Base-by-base conservation (phyloP, 1,140 invertebrate genomes). In the Papilio glaucus region DNA sequence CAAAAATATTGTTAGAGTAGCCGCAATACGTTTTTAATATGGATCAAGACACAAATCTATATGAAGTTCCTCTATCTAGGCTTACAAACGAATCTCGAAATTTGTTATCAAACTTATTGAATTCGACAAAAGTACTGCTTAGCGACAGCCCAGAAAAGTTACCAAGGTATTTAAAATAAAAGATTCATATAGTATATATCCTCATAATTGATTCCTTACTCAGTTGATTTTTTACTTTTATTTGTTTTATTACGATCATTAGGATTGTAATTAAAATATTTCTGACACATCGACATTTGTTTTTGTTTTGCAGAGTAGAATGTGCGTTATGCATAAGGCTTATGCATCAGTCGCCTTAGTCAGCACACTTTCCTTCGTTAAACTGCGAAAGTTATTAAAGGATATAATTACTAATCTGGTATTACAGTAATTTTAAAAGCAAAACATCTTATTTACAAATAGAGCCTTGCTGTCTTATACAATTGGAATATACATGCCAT, bases 51-150 rank as follows among this genome's bases (percentile, higher is more conserved):
- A 72, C 76, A 72, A 75, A 78, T 68, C 73, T 83, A 74, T 71
- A 77, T 72, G 65, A 45, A 13, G 49, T 83, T 57, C 84, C 85
- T 71, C 75, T 91, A 74, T 81, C 84, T 39, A 74, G 75, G 60
- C 82, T 89, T 67, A 84, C 86, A 70, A 76, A 77, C 72, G 83
- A 86, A 85, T 86, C 85, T 77, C 81, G 80, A 65, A 81, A 79
- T 72, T 62, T 88, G 72, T 78, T 89, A 76, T 88, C 87, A 26
- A 81, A 77, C 69, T 79, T 85, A 29, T 70, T 91, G 61, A 86
- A 91, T 77, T 76, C 85, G 18, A 84, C 72, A 78, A 88, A 88
- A 82, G 76, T 90, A 49, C 70, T 91, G 37, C 81, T 82, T 33
- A 81, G 79, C 45, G 78, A 85, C 29, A 81, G 84, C 61, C 84